A percentile compares a stretch with the other conserved stretches of the same genome.
Conservation (phyloP, 64 coral and sea anemone genomes). For the Acropora tenuis region DNA sequence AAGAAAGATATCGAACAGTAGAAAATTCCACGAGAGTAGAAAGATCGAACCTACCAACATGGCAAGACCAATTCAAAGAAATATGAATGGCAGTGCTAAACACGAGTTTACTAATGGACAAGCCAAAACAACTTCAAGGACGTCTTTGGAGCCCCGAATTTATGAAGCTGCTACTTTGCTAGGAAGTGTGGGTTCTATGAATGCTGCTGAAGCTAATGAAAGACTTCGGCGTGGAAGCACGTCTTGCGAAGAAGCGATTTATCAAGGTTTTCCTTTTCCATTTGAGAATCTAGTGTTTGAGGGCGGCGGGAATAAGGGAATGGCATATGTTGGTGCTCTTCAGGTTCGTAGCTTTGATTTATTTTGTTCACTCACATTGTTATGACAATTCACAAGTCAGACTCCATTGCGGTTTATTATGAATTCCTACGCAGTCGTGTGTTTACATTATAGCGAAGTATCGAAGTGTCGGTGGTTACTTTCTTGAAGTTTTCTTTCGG, state of each 20-base stretch:
- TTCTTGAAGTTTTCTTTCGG: neutral
- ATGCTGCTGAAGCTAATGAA: constrained; percentile 77
- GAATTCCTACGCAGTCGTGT: constrained; percentile 28
- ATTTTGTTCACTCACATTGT: constrained; percentile 18
- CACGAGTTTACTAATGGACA: constrained; percentile 14
- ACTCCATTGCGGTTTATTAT: neutral
- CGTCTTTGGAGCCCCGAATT: constrained; percentile 67
- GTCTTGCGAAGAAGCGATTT: constrained; percentile 64
- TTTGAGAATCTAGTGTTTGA: constrained; percentile 99
- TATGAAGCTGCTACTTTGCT: constrained; percentile 76
- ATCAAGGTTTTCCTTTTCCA: constrained; percentile 67
- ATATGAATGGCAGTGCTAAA: constrained; percentile 36
- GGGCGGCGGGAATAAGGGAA: constrained; percentile 97
- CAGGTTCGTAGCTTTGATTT: constrained; percentile 69
- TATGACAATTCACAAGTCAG: neutral
- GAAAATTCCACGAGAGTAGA: constrained; percentile 30
- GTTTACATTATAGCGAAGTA: neutral
- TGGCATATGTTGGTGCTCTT: constrained; percentile 96
- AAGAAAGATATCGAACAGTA: neutral
- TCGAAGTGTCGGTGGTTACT: neutral
- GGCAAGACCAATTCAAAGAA: constrained; percentile 7
- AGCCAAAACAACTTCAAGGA: neutral
- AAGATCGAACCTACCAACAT: constrained; percentile 37
- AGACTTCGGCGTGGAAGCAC: constrained; percentile 46
- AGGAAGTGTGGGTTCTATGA: constrained; percentile 84